Evolutionary conservation across 2,113 vertebrate genomes (phyloP).

Genomic region (Oryzias woworae): DNA sequence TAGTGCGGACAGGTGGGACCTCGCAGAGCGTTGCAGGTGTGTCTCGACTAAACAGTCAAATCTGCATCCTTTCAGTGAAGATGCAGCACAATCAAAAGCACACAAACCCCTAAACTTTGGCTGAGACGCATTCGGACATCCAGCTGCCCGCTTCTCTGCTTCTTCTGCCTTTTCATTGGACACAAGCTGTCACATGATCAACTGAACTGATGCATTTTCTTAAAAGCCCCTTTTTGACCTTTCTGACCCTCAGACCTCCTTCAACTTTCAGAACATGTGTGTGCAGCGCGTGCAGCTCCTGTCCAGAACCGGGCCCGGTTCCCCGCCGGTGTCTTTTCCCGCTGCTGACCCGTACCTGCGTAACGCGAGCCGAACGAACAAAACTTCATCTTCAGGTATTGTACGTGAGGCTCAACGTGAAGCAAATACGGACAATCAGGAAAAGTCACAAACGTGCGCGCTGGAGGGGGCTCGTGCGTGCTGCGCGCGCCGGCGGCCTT

Average conservation of each 20-base stretch:
- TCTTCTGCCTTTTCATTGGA: slow-evolving; percentile 16
- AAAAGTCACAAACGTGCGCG: slow-evolving; percentile 28
- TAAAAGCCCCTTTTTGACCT: background rate
- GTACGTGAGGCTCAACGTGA: slow-evolving; percentile 99
- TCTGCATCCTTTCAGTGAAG: no score
- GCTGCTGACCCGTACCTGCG: slow-evolving; percentile 90
- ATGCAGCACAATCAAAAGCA: background rate
- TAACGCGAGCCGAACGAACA: slow-evolving; percentile 99
- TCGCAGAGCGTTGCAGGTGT: no score
- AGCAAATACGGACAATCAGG: slow-evolving; percentile 84
- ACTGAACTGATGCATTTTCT: background rate
- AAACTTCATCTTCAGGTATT: slow-evolving; percentile 98
- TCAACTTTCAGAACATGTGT: no score
- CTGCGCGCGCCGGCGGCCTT: slow-evolving; percentile 16
- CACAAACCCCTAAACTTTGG: background rate
- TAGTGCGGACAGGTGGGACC: no score
- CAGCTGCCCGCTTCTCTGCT: slow-evolving; percentile 11
- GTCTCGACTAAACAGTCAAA: no score
- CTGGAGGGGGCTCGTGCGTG: background rate
- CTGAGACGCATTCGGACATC: background rate
- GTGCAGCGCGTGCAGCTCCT: no score
- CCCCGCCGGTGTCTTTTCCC: slow-evolving; percentile 28
- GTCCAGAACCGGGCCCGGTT: no score
- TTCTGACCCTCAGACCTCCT: no score
- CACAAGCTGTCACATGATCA: slow-evolving; percentile 34